Evolutionary conservation across 2,888 invertebrate genomes (phyloP).

Genomic region (Synergus umbraculus): DNA sequence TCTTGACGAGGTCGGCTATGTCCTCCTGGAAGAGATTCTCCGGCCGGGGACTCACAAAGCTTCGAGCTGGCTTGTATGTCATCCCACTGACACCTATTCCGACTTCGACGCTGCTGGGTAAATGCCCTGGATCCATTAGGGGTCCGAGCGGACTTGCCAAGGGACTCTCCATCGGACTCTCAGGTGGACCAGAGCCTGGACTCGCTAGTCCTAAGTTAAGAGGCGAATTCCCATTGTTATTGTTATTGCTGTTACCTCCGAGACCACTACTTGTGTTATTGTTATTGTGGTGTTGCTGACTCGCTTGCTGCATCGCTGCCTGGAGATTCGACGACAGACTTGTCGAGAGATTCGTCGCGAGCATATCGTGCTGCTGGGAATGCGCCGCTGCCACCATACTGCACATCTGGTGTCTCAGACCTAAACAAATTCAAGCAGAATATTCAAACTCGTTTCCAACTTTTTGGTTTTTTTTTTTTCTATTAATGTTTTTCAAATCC

Average conservation of each 20-base stretch:
- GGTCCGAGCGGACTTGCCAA: constrained; percentile 83
- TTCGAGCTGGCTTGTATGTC: constrained; percentile 83
- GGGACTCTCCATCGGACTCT: constrained; percentile 81
- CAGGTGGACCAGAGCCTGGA: constrained; percentile 78
- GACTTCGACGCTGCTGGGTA: constrained; percentile 79
- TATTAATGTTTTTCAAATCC: too few relatives aligned
- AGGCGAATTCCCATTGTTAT: constrained; percentile 73
- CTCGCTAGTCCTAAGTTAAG: constrained; percentile 79
- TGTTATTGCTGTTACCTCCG: constrained; percentile 77
- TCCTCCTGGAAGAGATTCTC: constrained; percentile 83
- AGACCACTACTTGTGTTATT: constrained; percentile 73
- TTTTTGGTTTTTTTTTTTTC: too few relatives aligned
- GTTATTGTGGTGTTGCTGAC: constrained; percentile 67
- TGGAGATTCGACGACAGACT: constrained; percentile 74
- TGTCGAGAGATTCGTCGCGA: constrained; percentile 78
- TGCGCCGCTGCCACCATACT: constrained; percentile 85
- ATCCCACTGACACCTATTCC: constrained; percentile 82
- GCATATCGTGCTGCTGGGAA: constrained; percentile 78
- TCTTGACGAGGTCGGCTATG: constrained; percentile 83
- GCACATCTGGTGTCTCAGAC: constrained; percentile 91
- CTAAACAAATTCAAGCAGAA: constrained; percentile 54
- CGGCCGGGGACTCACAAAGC: constrained; percentile 82
- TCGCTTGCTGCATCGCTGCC: constrained; percentile 78
- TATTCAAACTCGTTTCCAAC: too few relatives aligned
- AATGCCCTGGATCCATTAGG: constrained; percentile 81